Percentiles rank a stretch among this genome's conserved stretches.
Evolutionary conservation across 1,140 invertebrate species (phyloP).

Genomic region (Aphis gossypii): DNA sequence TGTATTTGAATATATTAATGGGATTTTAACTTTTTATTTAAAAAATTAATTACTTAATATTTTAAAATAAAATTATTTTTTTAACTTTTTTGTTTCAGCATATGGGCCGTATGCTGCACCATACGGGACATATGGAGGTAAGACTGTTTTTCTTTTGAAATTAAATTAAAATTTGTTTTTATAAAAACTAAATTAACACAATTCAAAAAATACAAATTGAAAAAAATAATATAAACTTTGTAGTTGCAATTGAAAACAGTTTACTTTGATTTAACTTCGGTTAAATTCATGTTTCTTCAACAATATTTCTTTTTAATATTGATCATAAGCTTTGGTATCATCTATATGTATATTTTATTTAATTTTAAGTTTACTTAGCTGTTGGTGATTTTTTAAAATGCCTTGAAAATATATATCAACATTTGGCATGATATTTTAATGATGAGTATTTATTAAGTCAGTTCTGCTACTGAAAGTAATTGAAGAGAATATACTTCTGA

Average conservation of each 20-base stretch:
- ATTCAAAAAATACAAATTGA: neutral
- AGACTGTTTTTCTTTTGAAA: constrained; percentile 61
- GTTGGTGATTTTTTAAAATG: neutral
- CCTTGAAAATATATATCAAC: neutral
- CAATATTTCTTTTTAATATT: neutral
- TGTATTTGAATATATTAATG: neutral
- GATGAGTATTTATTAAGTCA: constrained; percentile 23
- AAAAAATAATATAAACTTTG: neutral
- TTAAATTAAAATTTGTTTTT: neutral
- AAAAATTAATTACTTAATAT: neutral
- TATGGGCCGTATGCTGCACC: constrained; percentile 62
- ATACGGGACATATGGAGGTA: constrained; percentile 65
- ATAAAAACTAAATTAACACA: neutral
- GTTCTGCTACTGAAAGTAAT: constrained; percentile 35
- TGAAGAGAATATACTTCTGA: constrained; percentile 1
- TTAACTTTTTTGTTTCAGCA: constrained; percentile 52
- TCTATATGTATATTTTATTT: neutral
- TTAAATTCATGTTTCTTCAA: neutral
- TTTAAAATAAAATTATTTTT: constrained; percentile 60
- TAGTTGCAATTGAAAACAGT: neutral
- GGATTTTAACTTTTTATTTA: neutral
- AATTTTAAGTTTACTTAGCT: neutral
- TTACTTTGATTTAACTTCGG: neutral
- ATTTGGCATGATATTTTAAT: neutral
- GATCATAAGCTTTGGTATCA: constrained; percentile 15